Evolutionary conservation across 2,888 invertebrate species (phyloP).

Genomic region (Alloplasta piceator): DNA sequence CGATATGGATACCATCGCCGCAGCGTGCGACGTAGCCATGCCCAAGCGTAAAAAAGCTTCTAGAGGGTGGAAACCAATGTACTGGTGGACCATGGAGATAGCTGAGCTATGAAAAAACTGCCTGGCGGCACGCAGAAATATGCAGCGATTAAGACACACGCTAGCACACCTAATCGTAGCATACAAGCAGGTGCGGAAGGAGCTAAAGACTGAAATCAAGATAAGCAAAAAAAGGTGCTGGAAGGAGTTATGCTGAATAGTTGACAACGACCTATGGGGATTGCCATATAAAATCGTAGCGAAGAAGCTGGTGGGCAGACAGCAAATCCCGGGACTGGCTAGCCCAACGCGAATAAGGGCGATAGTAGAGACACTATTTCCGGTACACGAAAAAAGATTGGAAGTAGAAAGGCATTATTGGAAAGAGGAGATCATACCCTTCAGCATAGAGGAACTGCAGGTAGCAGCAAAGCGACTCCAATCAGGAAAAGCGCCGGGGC

Average conservation of each 20-base stretch:
- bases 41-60: background rate
- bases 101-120: background rate
- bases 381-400: background rate
- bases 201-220: conserved; percentile 43
- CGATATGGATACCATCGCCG: background rate
- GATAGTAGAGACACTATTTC: conserved; percentile 28
- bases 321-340: conserved; percentile 28
- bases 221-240: conserved; percentile 48
- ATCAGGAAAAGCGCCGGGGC: conserved; percentile 13
- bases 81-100: conserved; percentile 27
- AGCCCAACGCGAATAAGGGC: conserved; percentile 22
- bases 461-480: conserved; percentile 1
- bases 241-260: conserved; percentile 23
- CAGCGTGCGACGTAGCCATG: conserved; percentile 25
- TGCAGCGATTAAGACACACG: background rate
- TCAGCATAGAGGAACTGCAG: conserved; percentile 12
- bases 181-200: conserved; percentile 10
- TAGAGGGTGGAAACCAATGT: background rate
- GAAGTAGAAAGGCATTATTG: background rate
- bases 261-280: conserved; percentile 53
- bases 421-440: background rate
- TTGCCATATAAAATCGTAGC: conserved; percentile 25
- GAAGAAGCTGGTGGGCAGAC: conserved; percentile 14
- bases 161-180: background rate
- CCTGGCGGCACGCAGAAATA: background rate